These are phyloP conservation scores for Apeira syringaria DNA, from an alignment of 2,888 invertebrate species.

Conservation along the genomic window DNA sequence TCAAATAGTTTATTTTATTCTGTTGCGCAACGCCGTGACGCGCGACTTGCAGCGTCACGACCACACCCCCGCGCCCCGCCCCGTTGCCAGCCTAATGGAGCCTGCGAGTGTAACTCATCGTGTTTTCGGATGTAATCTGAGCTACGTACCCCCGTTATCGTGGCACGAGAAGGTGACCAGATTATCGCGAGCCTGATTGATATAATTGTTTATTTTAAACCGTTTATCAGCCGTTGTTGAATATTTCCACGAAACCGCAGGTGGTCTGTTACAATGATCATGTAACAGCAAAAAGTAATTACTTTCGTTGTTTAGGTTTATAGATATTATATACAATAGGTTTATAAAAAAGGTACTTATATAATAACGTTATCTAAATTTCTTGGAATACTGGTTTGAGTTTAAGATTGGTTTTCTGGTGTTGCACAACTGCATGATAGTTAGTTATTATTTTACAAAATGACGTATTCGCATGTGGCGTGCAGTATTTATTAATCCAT, in stretches of 20 bases:
- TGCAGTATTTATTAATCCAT: neutral
- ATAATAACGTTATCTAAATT: no score
- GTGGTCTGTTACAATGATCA: no score
- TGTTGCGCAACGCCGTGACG: slow-evolving; percentile 52
- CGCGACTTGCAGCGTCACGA: slow-evolving; percentile 51
- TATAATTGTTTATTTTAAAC: slow-evolving; percentile 8
- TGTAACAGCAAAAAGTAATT: no score
- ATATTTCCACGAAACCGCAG: neutral
- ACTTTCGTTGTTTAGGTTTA: no score
- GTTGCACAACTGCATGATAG: no score
- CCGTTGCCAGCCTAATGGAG: slow-evolving; percentile 50
- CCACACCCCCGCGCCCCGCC: slow-evolving; percentile 72
- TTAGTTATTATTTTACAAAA: no score
- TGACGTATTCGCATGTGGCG: neutral
- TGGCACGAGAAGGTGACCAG: slow-evolving; percentile 7
- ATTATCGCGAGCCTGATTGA: slow-evolving; percentile 27
- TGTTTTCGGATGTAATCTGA: slow-evolving; percentile 31
- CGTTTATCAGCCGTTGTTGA: slow-evolving; percentile 5
- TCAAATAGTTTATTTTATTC: slow-evolving; percentile 37
- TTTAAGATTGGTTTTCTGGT: no score
- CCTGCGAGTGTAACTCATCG: slow-evolving; percentile 38
- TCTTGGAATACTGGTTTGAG: no score
- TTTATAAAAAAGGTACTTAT: no score
- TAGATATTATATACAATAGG: no score
- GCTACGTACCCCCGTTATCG: slow-evolving; percentile 19